These are phyloP conservation scores for Ischnus inquisitorius DNA, from an alignment of 2,888 invertebrate genomes.

Conservation along the genomic window DNA sequence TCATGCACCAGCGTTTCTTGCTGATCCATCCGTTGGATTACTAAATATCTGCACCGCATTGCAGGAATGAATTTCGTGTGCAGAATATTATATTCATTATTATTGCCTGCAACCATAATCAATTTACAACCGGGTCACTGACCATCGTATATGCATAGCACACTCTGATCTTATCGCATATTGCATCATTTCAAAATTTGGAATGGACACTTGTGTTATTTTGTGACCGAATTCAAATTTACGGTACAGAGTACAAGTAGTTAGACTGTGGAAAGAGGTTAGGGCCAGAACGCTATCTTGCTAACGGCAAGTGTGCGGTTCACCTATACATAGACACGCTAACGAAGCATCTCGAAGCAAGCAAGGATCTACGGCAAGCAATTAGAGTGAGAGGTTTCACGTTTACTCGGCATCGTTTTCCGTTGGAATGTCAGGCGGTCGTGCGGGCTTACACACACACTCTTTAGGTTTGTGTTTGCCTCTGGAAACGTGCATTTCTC, in stretches of 20 bases:
- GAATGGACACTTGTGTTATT: background rate
- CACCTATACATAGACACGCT: conserved; percentile 30
- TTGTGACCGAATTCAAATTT: conserved; percentile 2
- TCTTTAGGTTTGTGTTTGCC: conserved; percentile 10
- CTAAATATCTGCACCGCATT: background rate
- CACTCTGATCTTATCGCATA: background rate
- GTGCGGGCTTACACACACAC: conserved; percentile 12
- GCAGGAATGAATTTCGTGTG: background rate
- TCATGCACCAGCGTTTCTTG: background rate
- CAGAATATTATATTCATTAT: background rate
- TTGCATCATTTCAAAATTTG: background rate
- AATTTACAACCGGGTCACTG: background rate
- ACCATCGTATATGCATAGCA: conserved; percentile 16
- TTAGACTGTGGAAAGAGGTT: background rate
- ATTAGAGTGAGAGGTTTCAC: conserved; percentile 51
- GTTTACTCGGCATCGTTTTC: conserved; percentile 61
- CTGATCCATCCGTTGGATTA: background rate
- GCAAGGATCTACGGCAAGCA: conserved; percentile 49
- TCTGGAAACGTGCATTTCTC: conserved; percentile 24
- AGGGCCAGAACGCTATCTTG: conserved; percentile 44
- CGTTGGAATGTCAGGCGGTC: conserved; percentile 30
- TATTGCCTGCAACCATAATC: background rate
- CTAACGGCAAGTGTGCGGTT: conserved; percentile 44
- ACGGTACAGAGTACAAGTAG: background rate
- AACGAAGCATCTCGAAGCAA: conserved; percentile 47